phyloP scores from a whole-genome alignment of 2,888 invertebrate genomes.

The Lepidocyrtinus sp. region DNA sequence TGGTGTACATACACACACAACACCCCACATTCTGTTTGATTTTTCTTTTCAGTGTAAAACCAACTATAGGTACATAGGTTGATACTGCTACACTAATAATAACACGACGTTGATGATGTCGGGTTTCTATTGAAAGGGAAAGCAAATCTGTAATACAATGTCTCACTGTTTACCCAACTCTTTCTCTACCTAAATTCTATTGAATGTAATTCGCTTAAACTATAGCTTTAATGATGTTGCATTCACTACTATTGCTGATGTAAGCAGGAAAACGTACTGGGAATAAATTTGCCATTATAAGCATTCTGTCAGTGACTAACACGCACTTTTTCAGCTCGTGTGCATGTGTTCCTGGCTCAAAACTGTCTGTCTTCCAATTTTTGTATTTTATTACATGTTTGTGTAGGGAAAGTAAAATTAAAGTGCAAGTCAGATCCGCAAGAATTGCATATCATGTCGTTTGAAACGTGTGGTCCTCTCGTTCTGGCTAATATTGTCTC shows the following conservation, averaged over 20 bases:
- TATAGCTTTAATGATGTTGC: conserved; percentile 27
- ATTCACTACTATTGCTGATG: neutral
- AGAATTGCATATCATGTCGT: neutral
- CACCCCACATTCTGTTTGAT: neutral
- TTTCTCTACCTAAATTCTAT: conserved; percentile 24
- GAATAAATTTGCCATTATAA: neutral
- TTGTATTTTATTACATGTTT: neutral
- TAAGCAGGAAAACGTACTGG: neutral
- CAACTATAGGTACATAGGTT: neutral
- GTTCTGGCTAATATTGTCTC: neutral
- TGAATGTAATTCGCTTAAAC: conserved; percentile 5
- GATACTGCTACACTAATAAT: neutral
- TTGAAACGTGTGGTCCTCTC: neutral
- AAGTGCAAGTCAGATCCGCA: neutral
- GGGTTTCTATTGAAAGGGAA: neutral
- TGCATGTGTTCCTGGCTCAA: neutral
- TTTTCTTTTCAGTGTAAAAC: neutral
- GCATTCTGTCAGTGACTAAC: neutral
- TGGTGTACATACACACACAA: neutral
- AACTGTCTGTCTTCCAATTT: neutral
- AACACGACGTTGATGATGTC: neutral
- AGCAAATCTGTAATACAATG: neutral
- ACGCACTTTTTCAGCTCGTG: neutral
- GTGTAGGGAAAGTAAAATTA: neutral
- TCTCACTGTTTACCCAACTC: conserved; percentile 33